Conservation (phyloP, 2,888 invertebrate genomes). For the Achlya flavicornis region DNA sequence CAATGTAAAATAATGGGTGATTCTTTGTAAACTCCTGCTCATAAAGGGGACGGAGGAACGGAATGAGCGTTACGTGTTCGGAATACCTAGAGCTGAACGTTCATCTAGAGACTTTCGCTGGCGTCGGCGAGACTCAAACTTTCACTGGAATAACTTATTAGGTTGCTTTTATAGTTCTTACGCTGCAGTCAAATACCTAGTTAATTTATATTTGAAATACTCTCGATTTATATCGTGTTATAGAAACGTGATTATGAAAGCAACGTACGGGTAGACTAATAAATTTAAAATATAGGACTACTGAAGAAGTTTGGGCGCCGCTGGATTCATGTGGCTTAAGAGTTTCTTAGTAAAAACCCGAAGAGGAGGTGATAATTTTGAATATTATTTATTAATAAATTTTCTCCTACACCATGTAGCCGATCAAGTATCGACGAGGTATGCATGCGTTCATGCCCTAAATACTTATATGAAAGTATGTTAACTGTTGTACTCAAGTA, state of each 20-base stretch:
- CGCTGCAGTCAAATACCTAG: not conserved
- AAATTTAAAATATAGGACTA: too few relatives aligned
- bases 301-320: too few relatives aligned
- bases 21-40: not conserved
- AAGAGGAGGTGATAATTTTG: too few relatives aligned
- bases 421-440: not conserved
- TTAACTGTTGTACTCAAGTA: constrained; percentile 4
- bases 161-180: not conserved
- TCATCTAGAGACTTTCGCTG: not conserved
- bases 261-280: too few relatives aligned
- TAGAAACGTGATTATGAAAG: too few relatives aligned
- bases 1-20: not conserved
- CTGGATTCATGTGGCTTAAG: too few relatives aligned
- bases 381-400: not conserved
- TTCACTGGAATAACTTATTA: not conserved
- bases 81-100: not conserved
- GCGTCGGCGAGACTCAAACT: not conserved
- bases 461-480: constrained; percentile 14
- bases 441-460: constrained; percentile 1
- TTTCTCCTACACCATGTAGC: not conserved
- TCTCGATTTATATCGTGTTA: too few relatives aligned
- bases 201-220: not conserved
- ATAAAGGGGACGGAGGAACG: not conserved
- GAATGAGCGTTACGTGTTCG: not conserved
- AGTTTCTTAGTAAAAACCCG: too few relatives aligned